Percentiles rank a stretch among this genome's conserved stretches.
These are phyloP conservation scores for Agonopterix alstromeriana DNA, from an alignment of 2,888 invertebrate species.

Conservation along the genomic window DNA sequence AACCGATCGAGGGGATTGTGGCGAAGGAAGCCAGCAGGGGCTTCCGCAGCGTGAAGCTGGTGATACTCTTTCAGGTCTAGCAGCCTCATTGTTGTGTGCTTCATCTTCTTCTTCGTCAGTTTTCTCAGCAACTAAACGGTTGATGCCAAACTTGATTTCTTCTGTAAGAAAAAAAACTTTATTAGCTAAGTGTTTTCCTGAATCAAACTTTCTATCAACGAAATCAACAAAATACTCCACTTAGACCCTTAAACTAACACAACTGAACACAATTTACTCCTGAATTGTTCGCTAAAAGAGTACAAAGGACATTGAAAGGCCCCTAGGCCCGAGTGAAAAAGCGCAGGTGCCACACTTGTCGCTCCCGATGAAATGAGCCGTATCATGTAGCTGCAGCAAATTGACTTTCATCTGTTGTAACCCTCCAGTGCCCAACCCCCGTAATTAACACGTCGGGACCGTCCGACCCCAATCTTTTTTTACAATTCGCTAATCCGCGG, in stretches of 20 bases:
- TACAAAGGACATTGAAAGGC: conserved; percentile 44
- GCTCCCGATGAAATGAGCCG: conserved; percentile 77
- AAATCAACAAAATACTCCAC: background rate
- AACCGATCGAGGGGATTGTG: conserved; percentile 63
- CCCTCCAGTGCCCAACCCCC: conserved; percentile 66
- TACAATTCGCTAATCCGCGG: conserved; percentile 73
- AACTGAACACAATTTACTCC: background rate
- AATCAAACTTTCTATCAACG: background rate
- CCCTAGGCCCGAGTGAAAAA: conserved; percentile 42
- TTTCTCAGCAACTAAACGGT: conserved; percentile 83
- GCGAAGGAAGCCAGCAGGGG: conserved; percentile 73
- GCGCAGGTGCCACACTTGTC: conserved; percentile 75
- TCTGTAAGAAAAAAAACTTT: conserved; percentile 76
- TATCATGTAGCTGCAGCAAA: conserved; percentile 81
- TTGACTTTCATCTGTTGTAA: conserved; percentile 77
- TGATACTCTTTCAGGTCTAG: conserved; percentile 51
- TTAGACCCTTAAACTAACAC: no score
- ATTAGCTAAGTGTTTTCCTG: background rate
- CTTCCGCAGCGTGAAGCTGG: conserved; percentile 73
- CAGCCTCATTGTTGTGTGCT: conserved; percentile 57
- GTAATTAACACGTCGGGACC: conserved; percentile 75
- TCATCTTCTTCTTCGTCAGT: conserved; percentile 80
- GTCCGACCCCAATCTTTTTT: conserved; percentile 65
- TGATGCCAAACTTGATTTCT: conserved; percentile 90
- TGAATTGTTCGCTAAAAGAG: conserved; percentile 1